Percentiles rank a stretch among this genome's conserved stretches.
Conservation (phyloP, 2,888 invertebrate genomes). For the Mesorhabditis sp. region DNA sequence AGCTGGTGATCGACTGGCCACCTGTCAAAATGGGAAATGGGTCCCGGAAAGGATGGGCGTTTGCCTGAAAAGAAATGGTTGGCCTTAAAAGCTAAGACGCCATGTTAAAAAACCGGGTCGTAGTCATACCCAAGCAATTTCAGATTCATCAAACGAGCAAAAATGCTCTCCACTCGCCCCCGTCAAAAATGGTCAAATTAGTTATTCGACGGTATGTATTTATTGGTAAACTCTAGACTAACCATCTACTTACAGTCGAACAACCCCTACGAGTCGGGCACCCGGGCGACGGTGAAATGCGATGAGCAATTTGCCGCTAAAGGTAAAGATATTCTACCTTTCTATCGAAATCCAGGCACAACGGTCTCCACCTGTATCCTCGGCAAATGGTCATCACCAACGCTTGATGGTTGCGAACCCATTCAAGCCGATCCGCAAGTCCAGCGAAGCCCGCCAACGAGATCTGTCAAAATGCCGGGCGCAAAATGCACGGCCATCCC, state of each 20-base stretch:
- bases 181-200: slow-evolving; percentile 17
- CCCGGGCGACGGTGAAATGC: slow-evolving; percentile 36
- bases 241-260: slow-evolving; percentile 3
- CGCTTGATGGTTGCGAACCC: neutral
- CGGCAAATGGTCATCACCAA: neutral
- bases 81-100: neutral
- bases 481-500: neutral
- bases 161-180: slow-evolving; percentile 3
- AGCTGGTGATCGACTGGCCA: neutral
- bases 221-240: neutral
- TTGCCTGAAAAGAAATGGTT: slow-evolving; percentile 1
- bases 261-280: slow-evolving; percentile 27
- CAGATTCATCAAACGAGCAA: no score
- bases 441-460: neutral
- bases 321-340: neutral
- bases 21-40: slow-evolving; percentile 15
- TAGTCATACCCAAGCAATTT: no score
- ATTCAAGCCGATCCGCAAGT: neutral
- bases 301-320: slow-evolving; percentile 1
- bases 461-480: neutral
- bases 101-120: no score
- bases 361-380: neutral
- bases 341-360: neutral
- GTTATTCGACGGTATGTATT: slow-evolving; percentile 22
- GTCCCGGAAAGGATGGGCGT: slow-evolving; percentile 8